A percentile compares a stretch with the other conserved stretches of the same genome.
Evolutionary conservation across 2,797 vertebrate genomes (phyloP).

Genomic region (Sebastes cheni): DNA sequence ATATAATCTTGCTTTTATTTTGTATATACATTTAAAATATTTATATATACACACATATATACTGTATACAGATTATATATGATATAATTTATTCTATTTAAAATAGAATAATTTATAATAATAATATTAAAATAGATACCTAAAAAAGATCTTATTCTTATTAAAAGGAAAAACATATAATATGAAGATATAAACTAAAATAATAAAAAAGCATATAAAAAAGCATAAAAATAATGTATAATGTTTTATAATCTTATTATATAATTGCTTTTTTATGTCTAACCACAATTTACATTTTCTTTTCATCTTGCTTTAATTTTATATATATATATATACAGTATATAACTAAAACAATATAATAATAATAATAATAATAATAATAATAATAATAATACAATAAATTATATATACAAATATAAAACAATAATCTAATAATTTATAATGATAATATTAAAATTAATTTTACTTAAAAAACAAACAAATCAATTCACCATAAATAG

Average conservation of each 20-base stretch:
- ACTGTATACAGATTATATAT: no score
- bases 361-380: no score
- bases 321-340: not conserved
- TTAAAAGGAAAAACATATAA: not conserved
- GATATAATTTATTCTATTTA: no score
- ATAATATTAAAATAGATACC: no score
- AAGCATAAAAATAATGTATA: no score
- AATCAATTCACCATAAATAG: not conserved
- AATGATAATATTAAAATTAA: rapidly evolving
- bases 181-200: no score
- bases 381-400: not conserved
- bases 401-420: not conserved
- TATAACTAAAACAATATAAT: no score
- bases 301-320: not conserved
- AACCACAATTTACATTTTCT: not conserved
- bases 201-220: no score
- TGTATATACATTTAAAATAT: not conserved
- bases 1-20: no score
- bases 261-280: not conserved
- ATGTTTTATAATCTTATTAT: not conserved
- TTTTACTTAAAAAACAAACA: not conserved
- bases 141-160: no score
- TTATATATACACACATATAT: no score
- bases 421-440: not conserved
- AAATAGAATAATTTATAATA: no score